These are phyloP conservation scores for Aporophyla lueneburgensis DNA, from an alignment of 2,888 invertebrate species.

Conservation along the genomic window DNA sequence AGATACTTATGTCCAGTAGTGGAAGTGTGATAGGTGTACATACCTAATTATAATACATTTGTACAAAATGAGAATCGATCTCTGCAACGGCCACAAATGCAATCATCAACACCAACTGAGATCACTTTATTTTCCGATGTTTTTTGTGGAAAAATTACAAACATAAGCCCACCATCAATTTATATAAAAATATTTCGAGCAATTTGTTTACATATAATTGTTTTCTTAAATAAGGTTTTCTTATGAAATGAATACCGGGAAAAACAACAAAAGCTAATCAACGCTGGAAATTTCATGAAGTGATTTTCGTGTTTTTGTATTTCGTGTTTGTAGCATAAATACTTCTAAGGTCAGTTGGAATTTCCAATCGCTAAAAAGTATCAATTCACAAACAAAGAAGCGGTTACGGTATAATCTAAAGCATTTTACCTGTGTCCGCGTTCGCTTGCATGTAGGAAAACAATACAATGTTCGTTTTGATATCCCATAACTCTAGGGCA, in stretches of 20 bases:
- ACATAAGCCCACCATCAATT: neutral
- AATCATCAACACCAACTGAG: neutral
- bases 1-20: neutral
- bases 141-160: neutral
- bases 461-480: too few relatives aligned
- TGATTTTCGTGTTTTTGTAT: neutral
- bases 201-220: neutral
- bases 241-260: neutral
- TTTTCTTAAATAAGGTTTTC: neutral
- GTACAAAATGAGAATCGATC: neutral
- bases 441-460: too few relatives aligned
- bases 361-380: neutral
- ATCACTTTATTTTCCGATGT: neutral
- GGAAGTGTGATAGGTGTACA: neutral
- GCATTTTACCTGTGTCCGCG: neutral
- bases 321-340: neutral
- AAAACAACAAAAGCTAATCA: slow-evolving; percentile 6
- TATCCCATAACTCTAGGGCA: too few relatives aligned
- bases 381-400: neutral
- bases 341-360: neutral
- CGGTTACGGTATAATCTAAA: neutral
- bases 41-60: neutral
- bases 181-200: neutral
- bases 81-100: neutral
- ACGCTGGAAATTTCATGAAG: neutral